These are phyloP conservation scores for Sphenopsis melanotis DNA, from an alignment of 2,797 vertebrate genomes.

Conservation along the genomic window DNA sequence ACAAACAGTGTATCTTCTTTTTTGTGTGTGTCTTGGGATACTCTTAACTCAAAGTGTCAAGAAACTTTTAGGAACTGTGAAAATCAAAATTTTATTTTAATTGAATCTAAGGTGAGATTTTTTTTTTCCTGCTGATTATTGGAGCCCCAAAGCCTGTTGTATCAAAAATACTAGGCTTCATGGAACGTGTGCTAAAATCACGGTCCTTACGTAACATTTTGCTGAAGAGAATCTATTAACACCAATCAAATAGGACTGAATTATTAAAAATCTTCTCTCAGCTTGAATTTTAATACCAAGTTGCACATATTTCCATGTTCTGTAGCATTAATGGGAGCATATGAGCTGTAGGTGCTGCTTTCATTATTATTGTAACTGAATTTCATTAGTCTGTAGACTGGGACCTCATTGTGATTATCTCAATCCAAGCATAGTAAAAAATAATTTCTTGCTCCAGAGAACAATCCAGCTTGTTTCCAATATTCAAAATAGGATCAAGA, in stretches of 20 bases:
- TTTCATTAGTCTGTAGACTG: not conserved
- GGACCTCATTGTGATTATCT: not conserved
- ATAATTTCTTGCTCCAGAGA: not conserved
- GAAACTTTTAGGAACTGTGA: not conserved
- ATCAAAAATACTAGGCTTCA: not conserved
- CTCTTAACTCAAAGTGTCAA: not conserved
- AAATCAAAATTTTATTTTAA: not conserved
- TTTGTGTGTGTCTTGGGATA: not conserved
- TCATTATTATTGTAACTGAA: not conserved
- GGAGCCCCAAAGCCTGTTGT: not conserved
- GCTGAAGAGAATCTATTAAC: not conserved
- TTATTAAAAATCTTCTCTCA: not conserved
- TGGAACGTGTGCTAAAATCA: not conserved
- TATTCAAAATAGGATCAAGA: not conserved
- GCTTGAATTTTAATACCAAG: not conserved
- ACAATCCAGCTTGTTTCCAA: not conserved
- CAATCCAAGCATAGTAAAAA: not conserved
- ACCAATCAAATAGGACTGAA: not conserved
- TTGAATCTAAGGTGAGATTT: not conserved
- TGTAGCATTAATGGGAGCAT: not conserved
- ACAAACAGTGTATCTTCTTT: not conserved
- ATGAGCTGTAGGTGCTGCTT: not conserved
- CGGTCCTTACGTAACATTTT: not conserved
- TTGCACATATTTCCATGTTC: not conserved
- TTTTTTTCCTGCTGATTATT: not conserved